Base-by-base conservation (phyloP, 2,797 vertebrate genomes). In the Centroberyx gerrardi region DNA sequence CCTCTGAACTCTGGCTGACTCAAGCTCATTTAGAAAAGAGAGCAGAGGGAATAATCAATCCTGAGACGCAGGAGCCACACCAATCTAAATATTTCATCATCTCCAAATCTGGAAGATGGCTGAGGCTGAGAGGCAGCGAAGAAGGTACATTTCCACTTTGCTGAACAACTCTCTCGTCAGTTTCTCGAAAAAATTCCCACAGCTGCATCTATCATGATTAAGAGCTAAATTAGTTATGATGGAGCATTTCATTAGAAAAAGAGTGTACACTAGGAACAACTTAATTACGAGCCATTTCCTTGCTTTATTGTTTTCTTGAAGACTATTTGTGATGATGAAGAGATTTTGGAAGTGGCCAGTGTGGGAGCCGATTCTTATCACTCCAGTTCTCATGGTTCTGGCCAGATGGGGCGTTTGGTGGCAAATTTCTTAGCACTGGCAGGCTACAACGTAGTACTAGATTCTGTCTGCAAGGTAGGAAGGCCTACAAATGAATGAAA, bases 301-400 rank as follows among this genome's bases (percentile, higher is more conserved):
- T 53, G 8, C 75, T 85, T 88, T 80, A 74, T 77, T 89, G 74
- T 85, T 88, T 86, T 83, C 69, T 72, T 72, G 68, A 59, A 71
- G 73, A 60, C 72, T 71, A 38, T 86, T 90, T 68, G 62, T 76
- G 79, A 84, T 74, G 82, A 88, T 90, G 79, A 72, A 78, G 81
- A 72, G 78, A 73, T 74, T 87, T 76, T 74, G 15, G 68, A 72
- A 56, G 81, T 84, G 74, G 76, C 79, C 85, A 83, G 74, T 74
- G 84, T 87, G 86, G 83, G 90, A 93, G 85, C 74, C 1, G 59
- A 91, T 93, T 78, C 64, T 82, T 91, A 94, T 94, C 92, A 1
- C 63, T 76, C 1, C 1, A 9, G 77, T 91, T 92, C 87, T 88
- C 88, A 83, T 72, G 85, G 63, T 71, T 69, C 46, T 71, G 84